A percentile compares a stretch with the other conserved stretches of the same genome.
Evolutionary conservation across 2,797 vertebrate genomes (phyloP).

Genomic region (Ambastaia sidthimunki): DNA sequence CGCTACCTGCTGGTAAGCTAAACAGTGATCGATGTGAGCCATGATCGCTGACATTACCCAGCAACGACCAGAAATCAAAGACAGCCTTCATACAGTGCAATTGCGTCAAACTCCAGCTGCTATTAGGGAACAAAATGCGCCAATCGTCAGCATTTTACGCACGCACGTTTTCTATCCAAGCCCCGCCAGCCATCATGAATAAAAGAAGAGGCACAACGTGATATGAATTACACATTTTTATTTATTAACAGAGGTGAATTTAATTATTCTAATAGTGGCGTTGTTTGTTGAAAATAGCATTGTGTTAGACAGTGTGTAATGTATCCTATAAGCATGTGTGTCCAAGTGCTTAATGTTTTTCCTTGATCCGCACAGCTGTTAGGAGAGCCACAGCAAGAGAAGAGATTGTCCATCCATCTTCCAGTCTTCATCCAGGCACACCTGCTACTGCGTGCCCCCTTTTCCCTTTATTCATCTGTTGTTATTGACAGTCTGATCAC

Average conservation of each 20-base stretch:
- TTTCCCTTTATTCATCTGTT: neutral
- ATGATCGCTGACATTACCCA: slow-evolving; percentile 7
- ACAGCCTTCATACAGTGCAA: neutral
- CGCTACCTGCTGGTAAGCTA: slow-evolving; percentile 73
- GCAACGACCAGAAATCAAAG: slow-evolving; percentile 11
- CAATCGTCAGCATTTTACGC: slow-evolving; percentile 26
- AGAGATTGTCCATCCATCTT: slow-evolving; percentile 32
- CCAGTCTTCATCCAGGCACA: slow-evolving; percentile 10
- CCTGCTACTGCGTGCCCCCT: neutral
- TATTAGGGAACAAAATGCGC: neutral
- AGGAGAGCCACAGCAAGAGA: slow-evolving; percentile 32
- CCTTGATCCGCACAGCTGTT: slow-evolving; percentile 35
- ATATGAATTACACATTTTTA: slow-evolving; percentile 36
- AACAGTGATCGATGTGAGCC: slow-evolving; percentile 4
- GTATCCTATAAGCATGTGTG: slow-evolving; percentile 23
- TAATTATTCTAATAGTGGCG: slow-evolving; percentile 37
- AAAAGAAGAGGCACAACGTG: slow-evolving; percentile 35
- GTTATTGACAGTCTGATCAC: slow-evolving; percentile 15
- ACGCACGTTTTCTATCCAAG: slow-evolving; percentile 1
- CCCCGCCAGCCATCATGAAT: slow-evolving; percentile 20
- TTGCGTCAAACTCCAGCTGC: slow-evolving; percentile 7
- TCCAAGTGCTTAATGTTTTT: slow-evolving; percentile 51
- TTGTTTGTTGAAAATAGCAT: neutral
- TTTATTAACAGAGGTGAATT: slow-evolving; percentile 53
- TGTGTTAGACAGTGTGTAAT: slow-evolving; percentile 1